Base-by-base conservation (phyloP, 1,140 invertebrate species). In the Acromyrmex charruanus region DNA sequence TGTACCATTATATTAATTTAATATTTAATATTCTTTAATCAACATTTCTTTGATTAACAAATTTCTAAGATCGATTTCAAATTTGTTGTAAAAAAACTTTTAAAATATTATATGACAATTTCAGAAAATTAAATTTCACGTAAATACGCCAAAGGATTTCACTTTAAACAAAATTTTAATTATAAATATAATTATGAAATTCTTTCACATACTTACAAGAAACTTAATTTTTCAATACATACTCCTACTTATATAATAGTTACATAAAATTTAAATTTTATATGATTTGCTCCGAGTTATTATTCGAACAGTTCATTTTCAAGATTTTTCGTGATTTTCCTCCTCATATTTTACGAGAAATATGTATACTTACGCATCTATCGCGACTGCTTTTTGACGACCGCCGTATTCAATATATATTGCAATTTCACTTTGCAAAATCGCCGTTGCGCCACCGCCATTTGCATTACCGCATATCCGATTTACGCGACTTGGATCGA, bases 231-330 rank as follows among this genome's bases (percentile, higher is more conserved):
- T 68, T 1, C 3, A 51, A 51, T 35, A 35, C 0, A 31, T 3
- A 39, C 1, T 16, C n/a, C 6, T 75, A 75, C 7, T 55, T 55
- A 71, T 55, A 71, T 71, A 25, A 71, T 53, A n/a, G n/a, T 21
- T 3, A 3, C 10, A 31, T 35, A 74, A 31, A 71, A 55, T 31
- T 53, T n/a, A 12, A 28, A 53, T 31, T n/a, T 4, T 74, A 55
- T 74, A 14, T 0, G 10, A 55, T 55, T 14, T 55, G 18, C 1
- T 55, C 6, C 1, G 18, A 74, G 18, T 74, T 53, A 49, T 39
- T 39, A 6, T 3, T 72, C 16, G 7, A 28, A 55, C 0, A 35
- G 10, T 72, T 9, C 5, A 3, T 44, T 44, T 44, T 7, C 18
- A 55, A 55, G 18, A 72, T 72, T 31, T 72, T 28, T 1, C 31